phyloP scores from a whole-genome alignment of 2,888 invertebrate species.

The Seladonia tumulorum region DNA sequence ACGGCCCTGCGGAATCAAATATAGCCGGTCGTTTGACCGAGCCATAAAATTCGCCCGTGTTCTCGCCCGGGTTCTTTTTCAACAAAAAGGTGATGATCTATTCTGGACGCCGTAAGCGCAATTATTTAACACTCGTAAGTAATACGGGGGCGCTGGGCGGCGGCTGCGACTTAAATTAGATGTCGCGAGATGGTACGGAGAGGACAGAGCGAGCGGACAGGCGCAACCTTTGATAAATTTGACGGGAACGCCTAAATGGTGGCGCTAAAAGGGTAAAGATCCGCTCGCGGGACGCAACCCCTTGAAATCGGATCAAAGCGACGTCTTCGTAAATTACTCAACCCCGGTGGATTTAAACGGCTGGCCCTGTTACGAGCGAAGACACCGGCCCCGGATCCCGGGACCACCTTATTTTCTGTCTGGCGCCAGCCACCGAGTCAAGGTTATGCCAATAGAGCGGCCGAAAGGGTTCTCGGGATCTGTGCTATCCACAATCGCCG shows the following conservation, averaged over 20 bases:
- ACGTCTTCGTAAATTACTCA: constrained; percentile 59
- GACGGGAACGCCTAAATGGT: constrained; percentile 49
- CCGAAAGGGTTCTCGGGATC: constrained; percentile 31
- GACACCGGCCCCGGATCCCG: constrained; percentile 26
- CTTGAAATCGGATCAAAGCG: constrained; percentile 61
- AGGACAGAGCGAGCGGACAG: neutral
- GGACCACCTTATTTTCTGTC: constrained; percentile 47
- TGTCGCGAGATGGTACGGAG: constrained; percentile 21
- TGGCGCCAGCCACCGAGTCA: constrained; percentile 50
- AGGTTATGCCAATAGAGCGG: constrained; percentile 36
- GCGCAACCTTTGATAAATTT: constrained; percentile 58
- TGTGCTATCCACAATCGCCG: constrained; percentile 49
- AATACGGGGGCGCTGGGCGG: constrained; percentile 7
- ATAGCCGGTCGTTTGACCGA: constrained; percentile 18
- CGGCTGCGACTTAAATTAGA: constrained; percentile 53
- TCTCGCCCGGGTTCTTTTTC: neutral
- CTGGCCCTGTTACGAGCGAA: constrained; percentile 19
- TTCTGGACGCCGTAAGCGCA: constrained; percentile 24
- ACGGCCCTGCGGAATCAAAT: constrained; percentile 16
- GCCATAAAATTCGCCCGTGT: constrained; percentile 20
- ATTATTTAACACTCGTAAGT: constrained; percentile 43
- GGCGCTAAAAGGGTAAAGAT: constrained; percentile 61
- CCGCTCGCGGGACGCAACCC: constrained; percentile 27
- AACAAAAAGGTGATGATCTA: constrained; percentile 28
- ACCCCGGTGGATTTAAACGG: constrained; percentile 52